Percentiles rank a stretch among this genome's conserved stretches.
Evolutionary conservation across 2,113 vertebrate genomes (phyloP).

Genomic region (Cercopithecus mona): DNA sequence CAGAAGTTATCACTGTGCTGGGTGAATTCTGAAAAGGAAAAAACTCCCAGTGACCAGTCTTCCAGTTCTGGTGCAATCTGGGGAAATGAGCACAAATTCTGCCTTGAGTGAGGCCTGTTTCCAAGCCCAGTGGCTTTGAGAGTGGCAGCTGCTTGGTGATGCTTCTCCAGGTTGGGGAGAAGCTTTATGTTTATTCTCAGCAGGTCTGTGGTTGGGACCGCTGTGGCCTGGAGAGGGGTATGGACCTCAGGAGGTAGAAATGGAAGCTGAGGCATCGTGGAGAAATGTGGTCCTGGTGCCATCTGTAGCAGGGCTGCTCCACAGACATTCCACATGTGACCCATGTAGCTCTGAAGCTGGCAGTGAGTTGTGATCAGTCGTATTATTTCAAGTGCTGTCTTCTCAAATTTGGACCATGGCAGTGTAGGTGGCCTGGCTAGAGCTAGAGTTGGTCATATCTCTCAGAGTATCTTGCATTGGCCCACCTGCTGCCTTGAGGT

Average conservation of each 20-base stretch:
- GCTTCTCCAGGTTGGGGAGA: not conserved
- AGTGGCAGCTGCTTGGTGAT: not conserved
- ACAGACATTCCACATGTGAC: not conserved
- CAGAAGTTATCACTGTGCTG: not conserved
- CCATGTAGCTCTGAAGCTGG: not conserved
- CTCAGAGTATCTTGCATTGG: fast-evolving
- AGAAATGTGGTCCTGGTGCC: not conserved
- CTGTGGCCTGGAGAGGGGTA: not conserved
- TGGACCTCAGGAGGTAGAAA: not conserved
- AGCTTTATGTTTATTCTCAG: fast-evolving
- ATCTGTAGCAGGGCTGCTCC: not conserved
- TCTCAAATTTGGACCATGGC: not conserved
- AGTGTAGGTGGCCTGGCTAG: not conserved
- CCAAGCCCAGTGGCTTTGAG: not conserved
- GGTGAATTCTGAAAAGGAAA: not conserved
- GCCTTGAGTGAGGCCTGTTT: not conserved
- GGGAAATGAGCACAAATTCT: fast-evolving
- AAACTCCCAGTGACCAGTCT: no score
- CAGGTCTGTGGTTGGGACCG: not conserved
- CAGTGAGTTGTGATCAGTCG: no score
- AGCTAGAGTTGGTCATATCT: not conserved
- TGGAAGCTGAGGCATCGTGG: not conserved
- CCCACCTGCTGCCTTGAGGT: no score
- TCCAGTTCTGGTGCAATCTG: not conserved
- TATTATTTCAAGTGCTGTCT: not conserved